Evolutionary conservation across 1,140 invertebrate genomes (phyloP).

Genomic region (Drosophila gunungcola): DNA sequence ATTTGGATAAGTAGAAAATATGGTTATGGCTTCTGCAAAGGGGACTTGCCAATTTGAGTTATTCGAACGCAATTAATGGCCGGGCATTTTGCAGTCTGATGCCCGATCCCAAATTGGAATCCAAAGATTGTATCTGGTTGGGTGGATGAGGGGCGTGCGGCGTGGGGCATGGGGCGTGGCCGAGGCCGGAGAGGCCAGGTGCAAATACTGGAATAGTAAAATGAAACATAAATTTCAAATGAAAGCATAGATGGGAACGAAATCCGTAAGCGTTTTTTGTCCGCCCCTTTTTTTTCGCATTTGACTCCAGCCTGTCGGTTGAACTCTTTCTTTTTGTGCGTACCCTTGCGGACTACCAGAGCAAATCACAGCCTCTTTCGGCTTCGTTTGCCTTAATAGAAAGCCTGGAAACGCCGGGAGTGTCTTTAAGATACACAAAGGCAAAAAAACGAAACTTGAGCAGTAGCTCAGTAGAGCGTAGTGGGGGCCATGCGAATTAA

Average conservation of each 20-base stretch:
- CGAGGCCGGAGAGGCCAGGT: constrained; percentile 11
- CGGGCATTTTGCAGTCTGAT: constrained; percentile 10
- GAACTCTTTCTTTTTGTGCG: background rate
- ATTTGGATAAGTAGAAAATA: constrained; percentile 46
- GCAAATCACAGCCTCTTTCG: constrained; percentile 14
- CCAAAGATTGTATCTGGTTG: constrained; percentile 19
- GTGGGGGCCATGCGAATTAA: constrained; percentile 54
- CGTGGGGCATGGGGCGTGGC: background rate
- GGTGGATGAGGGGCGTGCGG: too few relatives aligned
- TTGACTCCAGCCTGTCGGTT: background rate
- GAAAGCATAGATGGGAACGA: constrained; percentile 28
- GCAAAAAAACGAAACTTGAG: background rate
- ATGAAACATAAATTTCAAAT: constrained; percentile 69
- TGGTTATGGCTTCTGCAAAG: constrained; percentile 34
- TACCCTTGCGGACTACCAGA: constrained; percentile 16
- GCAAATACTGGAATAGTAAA: constrained; percentile 42
- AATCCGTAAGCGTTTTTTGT: constrained; percentile 37
- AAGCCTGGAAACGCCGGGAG: constrained; percentile 10
- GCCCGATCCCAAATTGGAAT: constrained; percentile 3
- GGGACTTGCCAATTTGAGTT: constrained; percentile 44
- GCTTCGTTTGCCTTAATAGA: constrained; percentile 2
- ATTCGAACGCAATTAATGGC: constrained; percentile 50
- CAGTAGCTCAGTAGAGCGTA: background rate
- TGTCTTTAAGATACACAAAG: constrained; percentile 4
- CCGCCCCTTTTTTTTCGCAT: background rate